A percentile compares a stretch with the other conserved stretches of the same genome.
Evolutionary conservation across 2,888 invertebrate species (phyloP).

Genomic region (Glyphotaelius pellucidus): DNA sequence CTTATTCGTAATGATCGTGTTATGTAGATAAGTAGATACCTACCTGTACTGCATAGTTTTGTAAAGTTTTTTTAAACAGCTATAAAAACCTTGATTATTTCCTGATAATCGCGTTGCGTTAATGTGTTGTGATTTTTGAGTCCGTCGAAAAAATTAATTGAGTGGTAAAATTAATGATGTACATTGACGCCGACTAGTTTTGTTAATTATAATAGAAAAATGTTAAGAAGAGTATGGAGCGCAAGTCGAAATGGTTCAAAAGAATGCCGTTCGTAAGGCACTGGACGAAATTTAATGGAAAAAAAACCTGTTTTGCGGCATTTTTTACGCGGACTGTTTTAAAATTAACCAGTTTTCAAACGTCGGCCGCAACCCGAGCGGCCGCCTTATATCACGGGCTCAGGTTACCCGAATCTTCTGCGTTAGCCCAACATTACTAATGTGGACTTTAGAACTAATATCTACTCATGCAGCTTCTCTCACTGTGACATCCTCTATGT

Average conservation of each 20-base stretch:
- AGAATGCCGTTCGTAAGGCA: constrained; percentile 33
- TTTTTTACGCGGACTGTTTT: constrained; percentile 26
- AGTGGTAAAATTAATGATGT: background rate
- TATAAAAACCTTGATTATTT: background rate
- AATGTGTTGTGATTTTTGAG: background rate
- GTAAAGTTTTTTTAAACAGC: background rate
- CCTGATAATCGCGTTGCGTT: background rate
- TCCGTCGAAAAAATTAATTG: background rate
- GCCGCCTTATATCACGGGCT: background rate
- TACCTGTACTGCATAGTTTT: background rate
- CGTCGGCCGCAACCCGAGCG: constrained; percentile 11
- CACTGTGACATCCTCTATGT: background rate
- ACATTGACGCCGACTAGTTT: background rate
- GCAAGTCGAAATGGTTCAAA: constrained; percentile 26
- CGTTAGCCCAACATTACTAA: background rate
- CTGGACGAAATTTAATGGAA: constrained; percentile 36
- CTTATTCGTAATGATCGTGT: background rate
- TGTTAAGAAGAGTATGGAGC: constrained; percentile 16
- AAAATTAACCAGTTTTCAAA: constrained; percentile 39
- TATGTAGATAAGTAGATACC: background rate
- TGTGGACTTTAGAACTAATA: background rate
- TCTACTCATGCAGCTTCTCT: background rate
- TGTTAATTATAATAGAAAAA: constrained; percentile 26
- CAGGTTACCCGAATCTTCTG: background rate
- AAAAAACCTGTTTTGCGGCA: constrained; percentile 41